phyloP scores from a whole-genome alignment of 2,888 invertebrate genomes.

The Unio delphinus region DNA sequence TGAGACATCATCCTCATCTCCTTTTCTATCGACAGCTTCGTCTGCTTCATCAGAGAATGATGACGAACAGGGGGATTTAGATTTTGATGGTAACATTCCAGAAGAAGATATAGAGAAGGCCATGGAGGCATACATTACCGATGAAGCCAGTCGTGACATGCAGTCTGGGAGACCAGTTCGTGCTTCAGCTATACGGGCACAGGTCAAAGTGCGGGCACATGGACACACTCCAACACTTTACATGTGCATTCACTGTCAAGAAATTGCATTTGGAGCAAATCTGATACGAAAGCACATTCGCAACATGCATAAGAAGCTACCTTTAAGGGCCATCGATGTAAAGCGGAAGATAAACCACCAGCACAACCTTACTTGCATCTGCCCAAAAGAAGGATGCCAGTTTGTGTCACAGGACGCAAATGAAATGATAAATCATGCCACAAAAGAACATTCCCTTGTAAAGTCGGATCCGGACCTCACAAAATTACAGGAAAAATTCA shows the following conservation, averaged over 20 bases:
- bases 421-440: conserved; percentile 34
- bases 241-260: conserved; percentile 36
- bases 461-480: conserved; percentile 19
- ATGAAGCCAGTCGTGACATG: conserved; percentile 19
- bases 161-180: conserved; percentile 28
- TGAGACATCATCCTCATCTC: not conserved
- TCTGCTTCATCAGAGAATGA: conserved; percentile 14
- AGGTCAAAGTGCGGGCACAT: conserved; percentile 24
- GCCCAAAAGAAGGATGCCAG: conserved; percentile 25
- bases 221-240: conserved; percentile 36
- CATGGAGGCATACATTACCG: conserved; percentile 31
- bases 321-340: conserved; percentile 31
- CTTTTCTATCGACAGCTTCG: not conserved
- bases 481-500: conserved; percentile 9
- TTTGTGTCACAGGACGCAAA: conserved; percentile 12
- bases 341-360: conserved; percentile 20
- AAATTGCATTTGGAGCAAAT: conserved; percentile 32
- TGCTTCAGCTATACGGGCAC: conserved; percentile 37
- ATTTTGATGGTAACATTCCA: conserved; percentile 22
- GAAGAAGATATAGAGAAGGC: conserved; percentile 32
- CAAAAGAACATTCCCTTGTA: conserved; percentile 21
- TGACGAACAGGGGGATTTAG: conserved; percentile 11
- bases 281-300: conserved; percentile 35
- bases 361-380: conserved; percentile 26
- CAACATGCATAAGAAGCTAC: conserved; percentile 19